A percentile compares a stretch with the other conserved stretches of the same genome.
phyloP scores from a whole-genome alignment of 2,888 invertebrate species.

The Odontocolon sp. region DNA sequence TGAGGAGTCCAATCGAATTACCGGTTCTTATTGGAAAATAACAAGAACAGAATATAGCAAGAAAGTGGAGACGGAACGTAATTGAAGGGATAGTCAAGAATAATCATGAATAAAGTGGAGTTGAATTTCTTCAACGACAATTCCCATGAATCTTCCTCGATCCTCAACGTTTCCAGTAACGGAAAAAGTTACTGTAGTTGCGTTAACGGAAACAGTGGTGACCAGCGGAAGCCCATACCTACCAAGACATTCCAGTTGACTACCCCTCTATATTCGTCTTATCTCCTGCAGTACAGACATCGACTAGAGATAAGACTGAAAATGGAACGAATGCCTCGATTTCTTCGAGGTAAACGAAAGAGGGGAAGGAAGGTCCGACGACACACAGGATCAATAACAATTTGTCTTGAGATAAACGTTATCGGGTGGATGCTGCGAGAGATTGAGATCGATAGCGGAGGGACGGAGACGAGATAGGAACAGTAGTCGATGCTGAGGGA shows the following conservation, averaged over 20 bases:
- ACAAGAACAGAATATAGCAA: background rate
- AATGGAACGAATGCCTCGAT: slow-evolving; percentile 26
- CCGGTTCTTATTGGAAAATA: slow-evolving; percentile 50
- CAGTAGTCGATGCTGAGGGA: slow-evolving; percentile 39
- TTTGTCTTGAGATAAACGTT: slow-evolving; percentile 60
- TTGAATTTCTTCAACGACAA: background rate
- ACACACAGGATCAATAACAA: slow-evolving; percentile 59
- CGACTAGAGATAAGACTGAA: slow-evolving; percentile 26
- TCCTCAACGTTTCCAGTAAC: background rate
- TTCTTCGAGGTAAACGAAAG: background rate
- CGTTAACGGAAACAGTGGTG: slow-evolving; percentile 29
- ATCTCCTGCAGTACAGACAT: slow-evolving; percentile 38
- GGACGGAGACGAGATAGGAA: slow-evolving; percentile 13
- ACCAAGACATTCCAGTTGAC: slow-evolving; percentile 1
- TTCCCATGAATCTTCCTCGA: background rate
- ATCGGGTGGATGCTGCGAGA: slow-evolving; percentile 55
- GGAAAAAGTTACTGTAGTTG: slow-evolving; percentile 1
- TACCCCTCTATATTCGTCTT: slow-evolving; percentile 27
- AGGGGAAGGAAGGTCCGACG: slow-evolving; percentile 49
- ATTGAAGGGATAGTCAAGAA: background rate
- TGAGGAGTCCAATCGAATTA: slow-evolving; percentile 61
- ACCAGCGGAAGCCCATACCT: slow-evolving; percentile 1
- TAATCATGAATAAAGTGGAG: slow-evolving; percentile 36
- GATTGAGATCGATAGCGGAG: slow-evolving; percentile 58
- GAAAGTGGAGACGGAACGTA: slow-evolving; percentile 6